Conservation (phyloP, 64 coral and sea anemone species). For the Catalaphyllia jardinei region DNA sequence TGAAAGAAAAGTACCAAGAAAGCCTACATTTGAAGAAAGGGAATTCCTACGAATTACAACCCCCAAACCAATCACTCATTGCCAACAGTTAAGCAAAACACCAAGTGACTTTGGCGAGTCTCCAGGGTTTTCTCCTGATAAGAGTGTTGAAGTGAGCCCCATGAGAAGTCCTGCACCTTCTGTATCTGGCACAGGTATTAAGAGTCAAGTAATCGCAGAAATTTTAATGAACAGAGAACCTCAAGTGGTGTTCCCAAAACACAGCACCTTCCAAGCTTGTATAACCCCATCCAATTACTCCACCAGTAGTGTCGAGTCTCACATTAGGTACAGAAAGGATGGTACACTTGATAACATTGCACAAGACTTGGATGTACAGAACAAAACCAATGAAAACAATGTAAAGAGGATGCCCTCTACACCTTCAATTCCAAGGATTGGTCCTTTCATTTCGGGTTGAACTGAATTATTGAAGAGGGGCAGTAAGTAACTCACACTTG, state of each 20-base stretch:
- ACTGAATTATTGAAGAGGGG: background rate
- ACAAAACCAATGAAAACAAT: background rate
- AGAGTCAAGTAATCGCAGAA: conserved; percentile 29
- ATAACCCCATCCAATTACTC: conserved; percentile 77
- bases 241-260: conserved; percentile 68
- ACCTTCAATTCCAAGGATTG: conserved; percentile 68
- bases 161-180: background rate
- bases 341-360: background rate
- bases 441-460: conserved; percentile 67
- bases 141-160: conserved; percentile 42
- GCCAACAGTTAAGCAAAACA: conserved; percentile 28
- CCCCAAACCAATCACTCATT: conserved; percentile 16
- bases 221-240: conserved; percentile 49
- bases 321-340: background rate
- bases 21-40: conserved; percentile 59
- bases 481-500: background rate
- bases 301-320: conserved; percentile 44
- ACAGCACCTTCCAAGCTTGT: conserved; percentile 80
- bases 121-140: conserved; percentile 25
- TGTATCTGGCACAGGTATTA: conserved; percentile 26
- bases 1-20: background rate
- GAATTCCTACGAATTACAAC: conserved; percentile 84
- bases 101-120: conserved; percentile 8
- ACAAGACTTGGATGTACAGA: conserved; percentile 22
- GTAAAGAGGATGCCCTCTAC: conserved; percentile 16